Conservation (phyloP, 1,140 invertebrate genomes). For the Ceratosolen solmsi region DNA sequence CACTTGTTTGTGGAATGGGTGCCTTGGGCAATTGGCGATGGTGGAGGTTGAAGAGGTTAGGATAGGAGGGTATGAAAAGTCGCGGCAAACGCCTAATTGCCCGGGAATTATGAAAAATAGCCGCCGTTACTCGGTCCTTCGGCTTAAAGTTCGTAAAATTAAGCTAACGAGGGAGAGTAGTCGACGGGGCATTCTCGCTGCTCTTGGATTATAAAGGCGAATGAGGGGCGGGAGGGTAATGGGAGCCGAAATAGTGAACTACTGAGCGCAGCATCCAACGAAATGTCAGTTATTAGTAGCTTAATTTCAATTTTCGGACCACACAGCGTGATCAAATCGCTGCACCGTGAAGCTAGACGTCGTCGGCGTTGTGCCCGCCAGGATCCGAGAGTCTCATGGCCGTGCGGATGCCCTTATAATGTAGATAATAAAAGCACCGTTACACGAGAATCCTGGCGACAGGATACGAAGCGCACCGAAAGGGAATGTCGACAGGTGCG, state of each 20-base stretch:
- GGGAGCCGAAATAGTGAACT: too few relatives aligned
- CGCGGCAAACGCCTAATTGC: conserved; percentile 53
- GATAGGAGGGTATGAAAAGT: background rate
- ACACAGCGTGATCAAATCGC: conserved; percentile 51
- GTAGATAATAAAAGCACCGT: conserved; percentile 39
- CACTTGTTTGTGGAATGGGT: too few relatives aligned
- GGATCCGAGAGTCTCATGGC: background rate
- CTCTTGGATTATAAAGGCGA: conserved; percentile 25
- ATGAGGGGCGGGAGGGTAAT: background rate
- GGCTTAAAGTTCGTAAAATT: conserved; percentile 64
- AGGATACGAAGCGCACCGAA: background rate
- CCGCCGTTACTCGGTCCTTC: conserved; percentile 20
- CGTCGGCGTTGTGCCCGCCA: background rate
- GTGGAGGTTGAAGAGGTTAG: too few relatives aligned
- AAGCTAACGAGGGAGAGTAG: conserved; percentile 61
- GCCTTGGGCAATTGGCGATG: background rate
- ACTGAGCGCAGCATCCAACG: background rate
- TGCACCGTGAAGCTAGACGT: background rate
- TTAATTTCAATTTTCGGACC: conserved; percentile 60
- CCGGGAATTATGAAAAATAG: conserved; percentile 62
- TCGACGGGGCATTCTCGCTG: conserved; percentile 1
- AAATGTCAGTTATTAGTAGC: conserved; percentile 59
- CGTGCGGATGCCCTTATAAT: background rate
- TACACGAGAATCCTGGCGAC: background rate
- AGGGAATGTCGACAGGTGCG: conserved; percentile 36